Conservation (phyloP, 1,140 invertebrate genomes). For the Rhopalosiphum padi region DNA sequence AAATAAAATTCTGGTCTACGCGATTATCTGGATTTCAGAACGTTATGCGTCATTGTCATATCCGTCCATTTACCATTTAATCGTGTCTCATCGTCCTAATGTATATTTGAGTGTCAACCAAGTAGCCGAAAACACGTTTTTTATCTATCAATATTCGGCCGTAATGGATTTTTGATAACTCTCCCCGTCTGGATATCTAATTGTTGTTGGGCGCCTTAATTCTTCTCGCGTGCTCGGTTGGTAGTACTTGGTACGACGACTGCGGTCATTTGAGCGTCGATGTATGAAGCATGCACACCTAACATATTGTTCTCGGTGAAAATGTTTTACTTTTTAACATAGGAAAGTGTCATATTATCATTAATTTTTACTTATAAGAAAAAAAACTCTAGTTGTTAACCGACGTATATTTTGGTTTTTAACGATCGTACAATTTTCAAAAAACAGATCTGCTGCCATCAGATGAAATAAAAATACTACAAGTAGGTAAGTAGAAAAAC, state of each 20-base stretch:
- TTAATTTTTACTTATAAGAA: not conserved
- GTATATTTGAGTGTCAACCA: conserved; percentile 7
- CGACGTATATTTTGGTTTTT: not conserved
- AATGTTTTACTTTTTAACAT: not conserved
- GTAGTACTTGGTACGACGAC: not conserved
- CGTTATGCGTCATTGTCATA: not conserved
- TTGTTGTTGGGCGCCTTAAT: not conserved
- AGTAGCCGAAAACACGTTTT: not conserved
- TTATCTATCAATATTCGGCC: not conserved
- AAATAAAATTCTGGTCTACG: too few species aligned
- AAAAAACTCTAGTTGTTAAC: not conserved
- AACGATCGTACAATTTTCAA: not conserved
- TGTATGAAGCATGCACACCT: not conserved
- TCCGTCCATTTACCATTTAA: not conserved
- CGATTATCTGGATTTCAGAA: not conserved
- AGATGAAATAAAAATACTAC: not conserved
- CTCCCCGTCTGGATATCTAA: not conserved
- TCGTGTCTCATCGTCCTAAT: not conserved
- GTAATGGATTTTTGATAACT: not conserved
- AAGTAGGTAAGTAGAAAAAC: not conserved
- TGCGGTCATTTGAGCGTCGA: not conserved
- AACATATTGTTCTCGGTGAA: not conserved
- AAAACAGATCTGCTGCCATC: not conserved
- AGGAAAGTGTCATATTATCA: not conserved
- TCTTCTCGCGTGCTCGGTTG: not conserved